Evolutionary conservation across 2,797 vertebrate species (phyloP).

Genomic region (Odontamblyopus rebecca): DNA sequence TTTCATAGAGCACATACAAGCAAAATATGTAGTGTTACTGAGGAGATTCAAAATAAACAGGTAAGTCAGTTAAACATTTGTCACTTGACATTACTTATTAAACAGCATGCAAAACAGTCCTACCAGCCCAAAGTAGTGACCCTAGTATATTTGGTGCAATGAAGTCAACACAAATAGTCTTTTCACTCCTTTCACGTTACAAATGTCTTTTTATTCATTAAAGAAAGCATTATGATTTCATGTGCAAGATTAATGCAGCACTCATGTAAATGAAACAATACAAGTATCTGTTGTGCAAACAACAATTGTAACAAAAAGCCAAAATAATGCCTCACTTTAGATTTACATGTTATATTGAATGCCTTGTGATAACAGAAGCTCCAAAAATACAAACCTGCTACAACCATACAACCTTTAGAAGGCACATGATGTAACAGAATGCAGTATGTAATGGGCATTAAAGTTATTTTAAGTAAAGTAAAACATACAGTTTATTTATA

Average conservation of each 20-base stretch:
- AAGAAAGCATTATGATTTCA: conserved; percentile 62
- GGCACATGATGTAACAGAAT: conserved; percentile 74
- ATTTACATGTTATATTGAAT: conserved; percentile 39
- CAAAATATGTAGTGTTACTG: conserved; percentile 59
- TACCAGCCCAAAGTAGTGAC: neutral
- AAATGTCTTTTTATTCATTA: conserved; percentile 65
- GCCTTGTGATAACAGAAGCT: conserved; percentile 67
- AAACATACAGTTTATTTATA: conserved; percentile 22
- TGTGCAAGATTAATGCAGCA: conserved; percentile 76
- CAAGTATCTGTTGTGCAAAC: conserved; percentile 61
- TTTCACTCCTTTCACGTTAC: conserved; percentile 72
- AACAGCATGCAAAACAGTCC: neutral
- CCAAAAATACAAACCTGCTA: conserved; percentile 63
- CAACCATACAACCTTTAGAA: conserved; percentile 64
- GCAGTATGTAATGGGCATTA: conserved; percentile 21
- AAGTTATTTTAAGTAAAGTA: conserved; percentile 38
- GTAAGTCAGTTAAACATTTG: conserved; percentile 77
- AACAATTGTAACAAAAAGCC: conserved; percentile 41
- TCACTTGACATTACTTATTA: conserved; percentile 19
- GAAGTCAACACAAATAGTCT: neutral
- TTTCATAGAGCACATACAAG: neutral
- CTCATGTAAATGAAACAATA: conserved; percentile 61
- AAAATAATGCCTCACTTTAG: conserved; percentile 39
- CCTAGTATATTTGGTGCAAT: neutral
- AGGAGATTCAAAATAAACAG: conserved; percentile 72